Evolutionary conservation across 1,140 invertebrate species (phyloP).

Genomic region (Drosophila navojoa): DNA sequence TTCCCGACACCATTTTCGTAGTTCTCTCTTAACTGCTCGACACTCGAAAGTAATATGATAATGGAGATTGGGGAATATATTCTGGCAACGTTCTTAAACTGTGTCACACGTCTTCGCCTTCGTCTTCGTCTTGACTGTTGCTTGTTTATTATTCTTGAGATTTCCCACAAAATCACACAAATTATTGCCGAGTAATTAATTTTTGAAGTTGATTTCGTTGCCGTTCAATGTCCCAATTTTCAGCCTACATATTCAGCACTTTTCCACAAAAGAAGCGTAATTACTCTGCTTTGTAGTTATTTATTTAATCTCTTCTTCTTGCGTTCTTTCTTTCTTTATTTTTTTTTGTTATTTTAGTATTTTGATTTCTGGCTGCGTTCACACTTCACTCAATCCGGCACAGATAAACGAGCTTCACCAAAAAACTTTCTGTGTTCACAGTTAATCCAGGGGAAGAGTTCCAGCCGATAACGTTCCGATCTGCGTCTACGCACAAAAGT

Average conservation of each 20-base stretch:
- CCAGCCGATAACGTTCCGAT: slow-evolving; percentile 36
- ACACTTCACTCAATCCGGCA: slow-evolving; percentile 11
- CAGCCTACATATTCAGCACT: slow-evolving; percentile 67
- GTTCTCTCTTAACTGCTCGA: slow-evolving; percentile 18
- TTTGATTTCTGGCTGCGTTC: slow-evolving; percentile 22
- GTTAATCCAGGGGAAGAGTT: slow-evolving; percentile 15
- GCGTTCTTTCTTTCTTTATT: background rate
- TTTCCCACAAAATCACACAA: slow-evolving; percentile 37
- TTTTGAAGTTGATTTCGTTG: slow-evolving; percentile 34
- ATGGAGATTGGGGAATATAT: slow-evolving; percentile 21
- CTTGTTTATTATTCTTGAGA: slow-evolving; percentile 64
- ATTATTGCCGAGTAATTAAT: slow-evolving; percentile 76
- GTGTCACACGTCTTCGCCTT: slow-evolving; percentile 54
- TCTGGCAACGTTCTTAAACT: slow-evolving; percentile 36
- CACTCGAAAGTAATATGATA: slow-evolving; percentile 33
- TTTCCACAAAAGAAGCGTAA: slow-evolving; percentile 30
- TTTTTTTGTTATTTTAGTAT: background rate
- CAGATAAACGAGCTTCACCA: slow-evolving; percentile 1
- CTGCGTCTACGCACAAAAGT: slow-evolving; percentile 37
- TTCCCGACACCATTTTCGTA: slow-evolving; percentile 37
- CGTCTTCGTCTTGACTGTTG: slow-evolving; percentile 24
- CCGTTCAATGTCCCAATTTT: slow-evolving; percentile 57
- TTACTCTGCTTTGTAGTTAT: slow-evolving; percentile 28
- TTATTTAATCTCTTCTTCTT: background rate
- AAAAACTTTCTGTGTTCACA: slow-evolving; percentile 8